A percentile compares a stretch with the other conserved stretches of the same genome.
phyloP scores from a whole-genome alignment of 2,113 vertebrate species.

The Dipodomys spectabilis region DNA sequence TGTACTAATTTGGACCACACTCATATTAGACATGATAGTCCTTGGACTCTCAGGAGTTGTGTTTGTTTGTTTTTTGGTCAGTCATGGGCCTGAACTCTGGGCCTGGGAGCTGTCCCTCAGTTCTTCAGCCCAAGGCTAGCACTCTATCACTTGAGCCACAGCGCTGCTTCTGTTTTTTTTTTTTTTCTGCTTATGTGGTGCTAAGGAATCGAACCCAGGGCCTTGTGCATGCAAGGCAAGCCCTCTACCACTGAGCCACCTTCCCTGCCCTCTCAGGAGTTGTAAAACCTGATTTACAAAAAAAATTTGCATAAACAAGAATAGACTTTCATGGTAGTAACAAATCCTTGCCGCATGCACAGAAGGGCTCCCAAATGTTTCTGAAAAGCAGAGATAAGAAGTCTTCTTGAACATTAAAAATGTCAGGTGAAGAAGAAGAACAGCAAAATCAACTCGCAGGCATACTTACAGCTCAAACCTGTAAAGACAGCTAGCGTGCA shows the following conservation, averaged over 20 bases:
- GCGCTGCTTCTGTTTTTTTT: no score
- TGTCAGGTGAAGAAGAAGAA: background rate
- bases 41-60: background rate
- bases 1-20: background rate
- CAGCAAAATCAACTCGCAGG: background rate
- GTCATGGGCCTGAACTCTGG: no score
- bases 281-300: background rate
- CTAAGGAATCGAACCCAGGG: no score
- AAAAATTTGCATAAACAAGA: background rate
- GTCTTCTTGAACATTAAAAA: background rate
- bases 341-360: background rate
- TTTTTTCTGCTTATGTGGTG: no score
- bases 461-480: background rate
- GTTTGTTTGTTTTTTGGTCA: no score
- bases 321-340: background rate
- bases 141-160: no score
- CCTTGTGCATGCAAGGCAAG: no score
- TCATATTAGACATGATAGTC: background rate
- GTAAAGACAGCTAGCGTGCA: background rate
- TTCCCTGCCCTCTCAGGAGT: no score
- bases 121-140: no score
- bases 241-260: no score
- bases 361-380: background rate
- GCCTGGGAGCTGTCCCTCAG: no score
- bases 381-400: background rate